Evolutionary conservation across 2,113 vertebrate species (phyloP), one percentile per base, ranked within the genome.

Genomic region (Natator depressus): DNA sequence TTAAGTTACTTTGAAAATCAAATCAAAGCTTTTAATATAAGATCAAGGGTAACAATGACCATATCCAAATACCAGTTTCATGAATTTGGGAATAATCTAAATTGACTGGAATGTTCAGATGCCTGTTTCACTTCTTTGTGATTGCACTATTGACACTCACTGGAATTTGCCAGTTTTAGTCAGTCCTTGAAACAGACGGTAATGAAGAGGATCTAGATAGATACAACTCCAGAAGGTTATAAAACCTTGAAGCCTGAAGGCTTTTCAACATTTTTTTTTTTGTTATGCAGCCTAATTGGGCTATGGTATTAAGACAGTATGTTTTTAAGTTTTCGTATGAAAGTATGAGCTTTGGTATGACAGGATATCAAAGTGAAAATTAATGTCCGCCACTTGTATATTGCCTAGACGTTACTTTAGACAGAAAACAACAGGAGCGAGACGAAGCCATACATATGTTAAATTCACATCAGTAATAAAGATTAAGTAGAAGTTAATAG

Each of bases 401-500:
- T 97, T 90, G 96, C 97, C 97, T 96, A 95, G 97, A 98, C 81
- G 97, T 97, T 98, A 97, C 98, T 98, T 97, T 97, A 53, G 91
- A 97, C 96, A 97, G 96, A 98, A 98, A 98, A 98, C 97, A 97
- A 98, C 97, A 91, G 98, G 97, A 98, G 98, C 96, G 95, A 98
- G 98, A 98, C 97, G 98, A 99, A 98, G 98, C 98, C 93, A 98
- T 99, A 99, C 99, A 99, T 99, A 99, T 99, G 99, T 99, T 99
- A 98, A 99, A 99, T 98, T 98, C 98, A 97, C 98, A 99, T 98
- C 98, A 98, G 98, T 99, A 99, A 99, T 99, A 99, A 99, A 99
- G 99, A 99, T 99, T 99, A 99, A 99, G 99, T 99, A 99, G 99
- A 99, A 99, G 99, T 99, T 99, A 99, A 99, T 99, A 99, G 99